Evolutionary conservation across 2,888 invertebrate species (phyloP), one percentile per base, ranked within the genome.

Genomic region (Mechanitis mazaeus): DNA sequence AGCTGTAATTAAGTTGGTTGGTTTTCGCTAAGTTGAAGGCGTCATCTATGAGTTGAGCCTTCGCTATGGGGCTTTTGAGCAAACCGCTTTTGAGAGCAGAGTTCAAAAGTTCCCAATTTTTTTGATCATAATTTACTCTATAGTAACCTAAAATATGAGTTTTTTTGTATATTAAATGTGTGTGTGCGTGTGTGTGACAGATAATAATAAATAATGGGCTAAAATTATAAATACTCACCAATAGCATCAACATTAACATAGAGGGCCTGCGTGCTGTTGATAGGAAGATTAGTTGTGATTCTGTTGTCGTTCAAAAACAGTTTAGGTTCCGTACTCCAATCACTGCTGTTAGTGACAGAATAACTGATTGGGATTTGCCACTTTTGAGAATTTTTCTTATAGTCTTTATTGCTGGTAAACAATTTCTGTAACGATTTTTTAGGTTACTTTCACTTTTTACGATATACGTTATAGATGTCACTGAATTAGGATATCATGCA

Each of bases 1-100:
- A 83, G 55, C 84, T 85, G 75, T 94, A 94, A 71, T 92, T 80
- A 0, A 94, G 77, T 50, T 87, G 80, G 0, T 91, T 91, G 0
- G 90, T 87, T 72, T 93, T 91, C 12, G 94, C 94, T 7, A 93
- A 76, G 74, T 93, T 92, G 76, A 93, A 92, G 0, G 94, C 92
- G 74, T 96, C 95, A 74, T 95, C 94, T 7, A 96, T 90, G 0
- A 95, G 83, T 75, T 95, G 95, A 0, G 94, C 94, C 59, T 94
- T 90, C 45, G 93, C 93, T 3, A 93, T 84, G 0, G 92, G 85
- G 0, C 92, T 91, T 57, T 93, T 91, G 2, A 89, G 80, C 1
- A 76, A 69, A 0, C 89, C 92, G 3, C 92, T 85, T 33, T 90
- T 89, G 0, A 93, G 74, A 0, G 91, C 91, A 3, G 81, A 69